A percentile compares a stretch with the other conserved stretches of the same genome.
phyloP scores from a whole-genome alignment of 2,113 vertebrate species.

The Ciconia maguari region DNA sequence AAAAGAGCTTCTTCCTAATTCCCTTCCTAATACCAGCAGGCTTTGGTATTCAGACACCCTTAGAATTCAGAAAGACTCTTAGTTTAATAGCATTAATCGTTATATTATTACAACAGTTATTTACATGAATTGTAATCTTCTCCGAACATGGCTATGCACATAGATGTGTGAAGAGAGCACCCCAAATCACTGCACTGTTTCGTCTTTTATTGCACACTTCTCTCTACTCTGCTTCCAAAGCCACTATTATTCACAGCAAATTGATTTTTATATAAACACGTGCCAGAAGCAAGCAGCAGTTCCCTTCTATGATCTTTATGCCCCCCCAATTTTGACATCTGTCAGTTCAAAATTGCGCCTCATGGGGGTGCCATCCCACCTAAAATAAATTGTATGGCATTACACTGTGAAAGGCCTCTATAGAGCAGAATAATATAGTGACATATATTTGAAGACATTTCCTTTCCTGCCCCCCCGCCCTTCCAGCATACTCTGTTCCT shows the following conservation, averaged over 20 bases:
- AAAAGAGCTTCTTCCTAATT: neutral
- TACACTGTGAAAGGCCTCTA: constrained; percentile 10
- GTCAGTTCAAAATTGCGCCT: constrained; percentile 54
- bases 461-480: neutral
- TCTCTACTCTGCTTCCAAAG: neutral
- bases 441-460: constrained; percentile 45
- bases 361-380: constrained; percentile 73
- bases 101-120: neutral
- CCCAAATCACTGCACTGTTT: neutral
- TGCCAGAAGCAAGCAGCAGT: neutral
- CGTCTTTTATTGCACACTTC: neutral
- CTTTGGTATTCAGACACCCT: neutral
- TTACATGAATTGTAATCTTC: neutral
- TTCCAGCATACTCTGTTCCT: constrained; percentile 45
- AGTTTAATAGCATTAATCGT: neutral
- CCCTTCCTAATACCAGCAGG: neutral
- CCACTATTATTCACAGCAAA: neutral
- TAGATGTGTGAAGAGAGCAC: neutral
- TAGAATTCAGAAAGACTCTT: neutral
- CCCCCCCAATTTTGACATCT: neutral
- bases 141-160: neutral
- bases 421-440: constrained; percentile 28
- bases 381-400: constrained; percentile 13
- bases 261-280: neutral
- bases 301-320: neutral